A percentile compares a stretch with the other conserved stretches of the same genome.
Evolutionary conservation across 2,797 vertebrate species (phyloP).

Genomic region (Microchirus variegatus): DNA sequence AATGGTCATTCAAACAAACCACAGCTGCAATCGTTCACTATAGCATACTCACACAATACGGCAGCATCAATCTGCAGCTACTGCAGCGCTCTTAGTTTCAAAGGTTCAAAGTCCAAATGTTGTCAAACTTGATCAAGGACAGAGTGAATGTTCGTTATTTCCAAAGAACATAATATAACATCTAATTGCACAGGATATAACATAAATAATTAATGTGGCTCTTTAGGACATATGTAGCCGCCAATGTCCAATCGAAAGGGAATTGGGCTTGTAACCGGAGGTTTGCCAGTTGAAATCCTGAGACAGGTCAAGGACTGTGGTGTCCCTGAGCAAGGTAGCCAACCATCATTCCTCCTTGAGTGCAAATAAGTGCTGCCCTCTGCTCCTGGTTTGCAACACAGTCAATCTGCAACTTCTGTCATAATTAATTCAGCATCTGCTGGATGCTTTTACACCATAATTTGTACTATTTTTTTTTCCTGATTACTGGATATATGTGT

Average conservation of each 20-base stretch:
- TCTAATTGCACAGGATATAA: slow-evolving; percentile 59
- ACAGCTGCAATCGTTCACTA: slow-evolving; percentile 30
- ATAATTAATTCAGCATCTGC: too few species aligned
- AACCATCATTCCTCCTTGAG: too few species aligned
- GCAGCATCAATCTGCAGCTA: slow-evolving; percentile 14
- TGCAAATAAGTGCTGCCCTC: too few species aligned
- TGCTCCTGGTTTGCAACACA: too few species aligned
- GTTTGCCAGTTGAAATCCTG: too few species aligned
- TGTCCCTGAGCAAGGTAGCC: too few species aligned
- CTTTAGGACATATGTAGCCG: slow-evolving; percentile 62
- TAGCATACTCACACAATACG: slow-evolving; percentile 15
- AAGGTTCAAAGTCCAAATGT: slow-evolving; percentile 31
- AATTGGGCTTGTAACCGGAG: too few species aligned
- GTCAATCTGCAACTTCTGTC: too few species aligned
- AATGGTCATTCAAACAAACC: slow-evolving; percentile 30
- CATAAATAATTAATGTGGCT: slow-evolving; percentile 80
- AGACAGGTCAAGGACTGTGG: too few species aligned
- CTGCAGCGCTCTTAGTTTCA: slow-evolving; percentile 15
- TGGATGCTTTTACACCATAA: too few species aligned
- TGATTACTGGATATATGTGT: slow-evolving; percentile 15
- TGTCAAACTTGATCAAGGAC: slow-evolving; percentile 53
- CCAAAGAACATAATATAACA: slow-evolving; percentile 43
- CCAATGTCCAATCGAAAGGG: too few species aligned
- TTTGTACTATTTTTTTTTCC: too few species aligned
- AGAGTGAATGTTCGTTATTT: slow-evolving; percentile 46